Conservation (phyloP, 2,888 invertebrate genomes). For the Acrocera orbiculus region DNA sequence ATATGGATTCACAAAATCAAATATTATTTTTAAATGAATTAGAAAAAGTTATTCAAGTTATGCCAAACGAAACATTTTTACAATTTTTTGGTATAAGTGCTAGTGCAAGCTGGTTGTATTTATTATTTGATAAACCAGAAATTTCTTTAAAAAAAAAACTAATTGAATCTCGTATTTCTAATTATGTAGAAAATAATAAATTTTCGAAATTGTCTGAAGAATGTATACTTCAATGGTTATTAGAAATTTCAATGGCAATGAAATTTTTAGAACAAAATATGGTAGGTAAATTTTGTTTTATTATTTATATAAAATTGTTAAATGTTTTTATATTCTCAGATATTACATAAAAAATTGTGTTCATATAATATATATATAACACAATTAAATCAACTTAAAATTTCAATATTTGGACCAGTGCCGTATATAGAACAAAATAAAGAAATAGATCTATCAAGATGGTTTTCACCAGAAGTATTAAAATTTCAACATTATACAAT, state of each 20-base stretch:
- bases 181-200: constrained; percentile 22
- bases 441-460: constrained; percentile 56
- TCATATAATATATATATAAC: constrained; percentile 52
- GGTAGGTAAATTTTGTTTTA: constrained; percentile 18
- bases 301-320: not conserved
- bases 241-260: constrained; percentile 54
- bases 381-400: constrained; percentile 47
- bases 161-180: constrained; percentile 38
- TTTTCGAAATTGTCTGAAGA: constrained; percentile 44
- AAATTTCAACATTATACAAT: constrained; percentile 47
- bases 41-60: constrained; percentile 49
- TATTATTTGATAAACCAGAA: constrained; percentile 52
- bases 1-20: constrained; percentile 31
- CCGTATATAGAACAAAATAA: constrained; percentile 47
- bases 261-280: constrained; percentile 46
- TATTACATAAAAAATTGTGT: constrained; percentile 55
- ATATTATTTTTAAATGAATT: constrained; percentile 47
- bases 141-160: constrained; percentile 53
- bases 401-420: constrained; percentile 57
- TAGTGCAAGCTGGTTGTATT: constrained; percentile 52
- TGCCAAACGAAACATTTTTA: constrained; percentile 52
- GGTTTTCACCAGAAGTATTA: constrained; percentile 64
- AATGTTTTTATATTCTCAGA: constrained; percentile 23
- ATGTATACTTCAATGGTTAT: constrained; percentile 42
- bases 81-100: constrained; percentile 65